Evolutionary conservation across 1,140 invertebrate species (phyloP).

Genomic region (Pogonomyrmex californicus): DNA sequence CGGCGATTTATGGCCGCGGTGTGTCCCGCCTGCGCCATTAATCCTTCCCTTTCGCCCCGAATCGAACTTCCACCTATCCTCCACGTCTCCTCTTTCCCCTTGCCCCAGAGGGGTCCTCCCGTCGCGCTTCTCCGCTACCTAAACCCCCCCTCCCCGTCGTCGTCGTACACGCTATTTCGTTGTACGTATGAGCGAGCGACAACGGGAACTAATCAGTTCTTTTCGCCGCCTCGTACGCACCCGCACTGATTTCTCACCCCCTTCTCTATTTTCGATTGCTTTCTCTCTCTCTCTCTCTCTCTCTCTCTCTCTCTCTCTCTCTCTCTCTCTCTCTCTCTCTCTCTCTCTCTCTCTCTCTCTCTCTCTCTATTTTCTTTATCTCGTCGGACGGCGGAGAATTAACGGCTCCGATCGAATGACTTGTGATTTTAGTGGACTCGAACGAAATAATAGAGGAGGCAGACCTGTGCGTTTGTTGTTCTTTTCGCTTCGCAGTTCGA

Average conservation of each 20-base stretch:
- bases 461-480: not conserved
- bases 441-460: slow-evolving; percentile 9
- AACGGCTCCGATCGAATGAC: slow-evolving; percentile 12
- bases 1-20: slow-evolving; percentile 85
- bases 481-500: not conserved
- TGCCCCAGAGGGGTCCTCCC: not conserved
- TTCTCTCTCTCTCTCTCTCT: not conserved
- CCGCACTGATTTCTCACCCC: not conserved
- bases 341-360: not conserved
- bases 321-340: not conserved
- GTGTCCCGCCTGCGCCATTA: slow-evolving; percentile 86
- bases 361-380: not conserved
- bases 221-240: slow-evolving; percentile 38
- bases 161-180: slow-evolving; percentile 52
- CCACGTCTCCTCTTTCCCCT: slow-evolving; percentile 29
- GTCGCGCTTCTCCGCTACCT: slow-evolving; percentile 42
- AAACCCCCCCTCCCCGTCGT: slow-evolving; percentile 41
- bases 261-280: not conserved
- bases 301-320: not conserved
- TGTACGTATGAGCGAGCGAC: slow-evolving; percentile 32
- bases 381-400: slow-evolving; percentile 2
- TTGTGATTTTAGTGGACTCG: slow-evolving; percentile 16
- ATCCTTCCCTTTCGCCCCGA: slow-evolving; percentile 85
- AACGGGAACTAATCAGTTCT: slow-evolving; percentile 63
- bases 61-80: slow-evolving; percentile 84